phyloP scores from a whole-genome alignment of 2,113 vertebrate genomes.

The Notothenia coriiceps region DNA sequence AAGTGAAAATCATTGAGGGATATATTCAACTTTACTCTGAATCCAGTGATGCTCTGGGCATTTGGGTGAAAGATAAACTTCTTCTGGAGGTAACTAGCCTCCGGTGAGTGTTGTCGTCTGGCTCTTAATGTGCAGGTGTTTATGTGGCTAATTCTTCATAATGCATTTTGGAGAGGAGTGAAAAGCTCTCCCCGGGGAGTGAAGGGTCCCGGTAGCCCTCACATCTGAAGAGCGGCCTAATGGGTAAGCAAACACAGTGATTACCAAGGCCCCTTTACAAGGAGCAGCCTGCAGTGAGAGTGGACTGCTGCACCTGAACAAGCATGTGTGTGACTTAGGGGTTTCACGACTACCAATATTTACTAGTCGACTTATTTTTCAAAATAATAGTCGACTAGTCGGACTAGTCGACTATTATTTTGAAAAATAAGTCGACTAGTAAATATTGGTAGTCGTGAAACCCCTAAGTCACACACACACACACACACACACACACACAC shows the following conservation, averaged over 20 bases:
- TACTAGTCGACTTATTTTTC: too few species aligned
- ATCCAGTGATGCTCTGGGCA: background rate
- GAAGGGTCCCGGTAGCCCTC: slow-evolving; percentile 69
- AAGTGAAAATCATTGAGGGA: slow-evolving; percentile 13
- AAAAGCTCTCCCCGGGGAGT: slow-evolving; percentile 78
- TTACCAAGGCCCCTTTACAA: slow-evolving; percentile 75
- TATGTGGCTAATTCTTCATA: slow-evolving; percentile 71
- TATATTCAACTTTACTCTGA: background rate
- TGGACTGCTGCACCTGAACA: slow-evolving; percentile 43
- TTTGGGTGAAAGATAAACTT: background rate
- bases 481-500: too few species aligned
- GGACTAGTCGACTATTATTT: too few species aligned
- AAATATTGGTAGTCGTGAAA: too few species aligned
- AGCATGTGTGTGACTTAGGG: slow-evolving; percentile 37
- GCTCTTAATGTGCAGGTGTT: slow-evolving; percentile 64
- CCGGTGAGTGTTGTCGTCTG: slow-evolving; percentile 21
- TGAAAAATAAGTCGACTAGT: too few species aligned
- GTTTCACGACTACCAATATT: too few species aligned
- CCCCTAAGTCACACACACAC: too few species aligned
- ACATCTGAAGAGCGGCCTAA: slow-evolving; percentile 82
- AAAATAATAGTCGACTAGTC: too few species aligned
- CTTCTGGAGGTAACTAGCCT: background rate
- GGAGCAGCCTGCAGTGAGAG: slow-evolving; percentile 66
- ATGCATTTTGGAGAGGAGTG: slow-evolving; percentile 66
- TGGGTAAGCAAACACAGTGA: slow-evolving; percentile 84